Percentiles rank a stretch among this genome's conserved stretches.
These are phyloP conservation scores for Rotaria socialis DNA, from an alignment of 2,888 invertebrate genomes.

Conservation along the genomic window DNA sequence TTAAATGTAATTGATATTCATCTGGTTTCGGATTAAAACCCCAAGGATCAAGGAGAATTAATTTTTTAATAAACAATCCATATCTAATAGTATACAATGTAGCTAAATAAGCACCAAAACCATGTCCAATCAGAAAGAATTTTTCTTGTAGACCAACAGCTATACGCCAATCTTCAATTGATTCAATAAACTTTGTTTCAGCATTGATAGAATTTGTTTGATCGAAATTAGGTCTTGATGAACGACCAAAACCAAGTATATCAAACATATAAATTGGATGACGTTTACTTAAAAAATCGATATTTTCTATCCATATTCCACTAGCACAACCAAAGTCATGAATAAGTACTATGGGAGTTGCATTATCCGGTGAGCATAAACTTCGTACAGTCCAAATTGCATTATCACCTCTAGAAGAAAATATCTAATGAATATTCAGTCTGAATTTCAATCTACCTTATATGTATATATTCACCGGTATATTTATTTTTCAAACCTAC, in stretches of 20 bases:
- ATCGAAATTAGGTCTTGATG: conserved; percentile 62
- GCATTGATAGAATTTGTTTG: conserved; percentile 73
- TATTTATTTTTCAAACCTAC: conserved; percentile 4
- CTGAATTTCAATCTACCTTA: neutral
- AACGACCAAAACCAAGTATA: neutral
- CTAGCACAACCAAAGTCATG: conserved; percentile 45
- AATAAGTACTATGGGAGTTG: conserved; percentile 39
- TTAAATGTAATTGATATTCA: conserved; percentile 49
- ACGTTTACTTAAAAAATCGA: conserved; percentile 51
- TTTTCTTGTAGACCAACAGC: conserved; percentile 75
- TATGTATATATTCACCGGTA: neutral
- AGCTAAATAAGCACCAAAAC: conserved; percentile 69
- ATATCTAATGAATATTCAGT: neutral
- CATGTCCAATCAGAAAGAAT: conserved; percentile 85
- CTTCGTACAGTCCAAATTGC: neutral
- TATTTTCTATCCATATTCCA: conserved; percentile 45
- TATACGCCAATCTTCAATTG: conserved; percentile 88
- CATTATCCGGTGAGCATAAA: neutral
- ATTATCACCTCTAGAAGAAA: neutral
- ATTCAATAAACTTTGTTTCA: conserved; percentile 80
- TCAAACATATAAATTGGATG: conserved; percentile 80
- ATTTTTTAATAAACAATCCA: conserved; percentile 83
- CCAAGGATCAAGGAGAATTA: conserved; percentile 91
- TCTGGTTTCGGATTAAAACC: conserved; percentile 59
- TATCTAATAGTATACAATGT: conserved; percentile 60